phyloP scores from a whole-genome alignment of 2,113 vertebrate genomes.

The Gymnarchus niloticus region DNA sequence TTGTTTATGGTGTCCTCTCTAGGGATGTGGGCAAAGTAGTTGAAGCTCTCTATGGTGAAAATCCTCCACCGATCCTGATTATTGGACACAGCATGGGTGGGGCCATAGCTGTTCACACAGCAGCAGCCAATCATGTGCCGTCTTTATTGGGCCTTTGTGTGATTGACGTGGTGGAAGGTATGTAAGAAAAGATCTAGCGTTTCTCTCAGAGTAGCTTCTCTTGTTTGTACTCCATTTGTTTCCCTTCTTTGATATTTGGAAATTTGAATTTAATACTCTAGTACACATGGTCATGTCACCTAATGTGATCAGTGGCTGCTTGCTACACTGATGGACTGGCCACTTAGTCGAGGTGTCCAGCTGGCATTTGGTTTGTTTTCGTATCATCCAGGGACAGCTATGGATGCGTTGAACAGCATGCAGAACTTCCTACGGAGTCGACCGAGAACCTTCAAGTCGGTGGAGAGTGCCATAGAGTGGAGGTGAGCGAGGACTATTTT shows the following conservation, averaged over 20 bases:
- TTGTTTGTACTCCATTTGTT: not conserved
- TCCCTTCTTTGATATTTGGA: not conserved
- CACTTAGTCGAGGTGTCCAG: not conserved
- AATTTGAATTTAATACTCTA: not conserved
- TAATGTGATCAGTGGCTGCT: not conserved
- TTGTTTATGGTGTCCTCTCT: conserved; percentile 21
- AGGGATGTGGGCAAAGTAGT: conserved; percentile 92
- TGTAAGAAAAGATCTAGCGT: conserved; percentile 18
- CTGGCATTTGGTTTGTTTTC: not conserved
- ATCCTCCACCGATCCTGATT: conserved; percentile 87
- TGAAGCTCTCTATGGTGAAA: conserved; percentile 85
- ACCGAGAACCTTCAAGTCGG: conserved; percentile 91
- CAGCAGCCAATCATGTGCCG: conserved; percentile 76
- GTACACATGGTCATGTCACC: not conserved
- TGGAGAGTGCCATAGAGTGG: conserved; percentile 97
- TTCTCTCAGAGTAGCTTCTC: not conserved
- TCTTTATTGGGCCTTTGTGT: conserved; percentile 90
- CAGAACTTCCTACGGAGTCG: conserved; percentile 96
- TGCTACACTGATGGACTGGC: not conserved
- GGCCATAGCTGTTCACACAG: conserved; percentile 92
- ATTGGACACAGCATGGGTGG: conserved; percentile 98
- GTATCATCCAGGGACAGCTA: conserved; percentile 78
- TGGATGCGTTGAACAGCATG: conserved; percentile 98
- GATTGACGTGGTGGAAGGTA: conserved; percentile 98
- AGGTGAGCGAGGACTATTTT: conserved; percentile 63